Conservation (phyloP, 1,140 invertebrate genomes). For the Harlomillsia oculata region DNA sequence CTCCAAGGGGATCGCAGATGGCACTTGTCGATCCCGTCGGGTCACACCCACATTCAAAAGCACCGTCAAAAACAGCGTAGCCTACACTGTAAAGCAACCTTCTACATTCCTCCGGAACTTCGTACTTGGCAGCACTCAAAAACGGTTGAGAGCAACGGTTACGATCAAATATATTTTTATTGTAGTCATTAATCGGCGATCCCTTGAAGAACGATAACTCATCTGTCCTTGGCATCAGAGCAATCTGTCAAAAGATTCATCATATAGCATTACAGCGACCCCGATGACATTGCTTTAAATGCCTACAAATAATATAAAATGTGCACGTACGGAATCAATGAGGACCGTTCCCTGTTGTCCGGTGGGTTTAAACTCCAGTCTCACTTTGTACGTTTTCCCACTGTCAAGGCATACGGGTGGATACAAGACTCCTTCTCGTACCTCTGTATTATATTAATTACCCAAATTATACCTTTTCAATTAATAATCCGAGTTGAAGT, state of each 20-base stretch:
- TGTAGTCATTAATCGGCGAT: conserved; percentile 46
- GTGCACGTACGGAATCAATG: conserved; percentile 75
- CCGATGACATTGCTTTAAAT: no score
- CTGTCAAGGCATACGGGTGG: conserved; percentile 81
- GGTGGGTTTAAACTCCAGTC: conserved; percentile 62
- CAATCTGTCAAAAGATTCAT: conserved; percentile 51
- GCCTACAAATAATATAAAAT: not conserved
- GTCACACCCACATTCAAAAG: conserved; percentile 42
- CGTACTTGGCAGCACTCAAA: conserved; percentile 52
- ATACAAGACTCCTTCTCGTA: conserved; percentile 58
- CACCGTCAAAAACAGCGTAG: conserved; percentile 68
- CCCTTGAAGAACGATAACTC: conserved; percentile 72
- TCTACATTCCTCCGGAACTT: conserved; percentile 61
- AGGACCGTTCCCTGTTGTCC: conserved; percentile 67
- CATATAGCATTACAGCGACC: no score
- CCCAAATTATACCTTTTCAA: no score
- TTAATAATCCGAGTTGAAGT: not conserved
- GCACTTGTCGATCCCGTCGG: conserved; percentile 50
- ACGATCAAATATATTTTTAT: conserved; percentile 64
- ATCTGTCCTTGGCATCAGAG: conserved; percentile 71
- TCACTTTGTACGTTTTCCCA: conserved; percentile 74
- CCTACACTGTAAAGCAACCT: conserved; percentile 70
- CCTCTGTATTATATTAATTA: conserved; percentile 43
- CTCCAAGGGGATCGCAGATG: conserved; percentile 62
- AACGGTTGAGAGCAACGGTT: conserved; percentile 67